A percentile compares a stretch with the other conserved stretches of the same genome.
phyloP scores from a whole-genome alignment of 2,888 invertebrate genomes.

The Dorcus hopei region DNA sequence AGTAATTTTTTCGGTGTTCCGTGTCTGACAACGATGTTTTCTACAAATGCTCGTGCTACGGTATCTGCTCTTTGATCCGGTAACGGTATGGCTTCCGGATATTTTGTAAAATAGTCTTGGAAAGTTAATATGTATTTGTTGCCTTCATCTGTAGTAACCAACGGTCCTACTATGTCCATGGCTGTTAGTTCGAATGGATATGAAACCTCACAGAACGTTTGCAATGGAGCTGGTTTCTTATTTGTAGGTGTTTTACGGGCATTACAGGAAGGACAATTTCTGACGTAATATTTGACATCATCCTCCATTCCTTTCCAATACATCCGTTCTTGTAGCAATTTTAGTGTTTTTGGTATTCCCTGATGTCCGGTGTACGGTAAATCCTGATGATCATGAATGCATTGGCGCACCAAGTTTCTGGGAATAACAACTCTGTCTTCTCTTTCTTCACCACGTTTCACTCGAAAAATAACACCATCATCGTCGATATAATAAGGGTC shows the following conservation, averaged over 20 bases:
- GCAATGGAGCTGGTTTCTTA: constrained; percentile 23
- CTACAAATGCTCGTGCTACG: no score
- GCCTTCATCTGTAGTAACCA: constrained; percentile 22
- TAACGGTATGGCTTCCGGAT: constrained; percentile 32
- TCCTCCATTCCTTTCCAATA: constrained; percentile 29
- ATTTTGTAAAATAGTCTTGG: constrained; percentile 25
- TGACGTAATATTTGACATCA: constrained; percentile 27
- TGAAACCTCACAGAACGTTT: constrained; percentile 20
- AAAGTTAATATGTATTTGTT: constrained; percentile 34
- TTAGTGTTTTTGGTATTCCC: constrained; percentile 31
- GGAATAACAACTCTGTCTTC: constrained; percentile 18
- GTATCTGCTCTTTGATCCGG: constrained; percentile 26
- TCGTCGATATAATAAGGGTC: constrained; percentile 11
- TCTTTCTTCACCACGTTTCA: not conserved
- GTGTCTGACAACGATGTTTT: constrained; percentile 31
- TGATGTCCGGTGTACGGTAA: constrained; percentile 30
- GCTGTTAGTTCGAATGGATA: constrained; percentile 27
- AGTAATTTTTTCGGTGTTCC: constrained; percentile 31
- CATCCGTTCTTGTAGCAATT: constrained; percentile 23
- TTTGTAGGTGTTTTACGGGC: constrained; percentile 28
- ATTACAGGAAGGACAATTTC: constrained; percentile 30
- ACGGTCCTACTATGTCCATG: constrained; percentile 34
- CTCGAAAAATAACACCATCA: constrained; percentile 16
- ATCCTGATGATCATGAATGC: constrained; percentile 26
- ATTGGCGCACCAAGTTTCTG: constrained; percentile 2